Percentiles rank a stretch among this genome's conserved stretches.
phyloP scores from a whole-genome alignment of 2,113 vertebrate species.

The Procavia capensis region DNA sequence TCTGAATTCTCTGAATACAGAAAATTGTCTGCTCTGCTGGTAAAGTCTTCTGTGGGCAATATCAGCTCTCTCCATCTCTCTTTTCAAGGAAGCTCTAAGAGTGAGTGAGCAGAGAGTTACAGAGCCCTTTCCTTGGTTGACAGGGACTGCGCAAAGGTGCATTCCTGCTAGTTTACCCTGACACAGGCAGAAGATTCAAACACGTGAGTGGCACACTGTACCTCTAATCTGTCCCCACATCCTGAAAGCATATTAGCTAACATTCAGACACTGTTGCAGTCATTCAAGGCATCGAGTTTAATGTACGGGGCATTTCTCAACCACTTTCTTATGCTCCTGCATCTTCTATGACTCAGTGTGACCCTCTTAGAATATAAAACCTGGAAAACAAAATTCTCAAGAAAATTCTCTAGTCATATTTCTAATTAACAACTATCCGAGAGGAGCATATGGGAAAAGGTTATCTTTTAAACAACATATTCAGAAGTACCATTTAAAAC shows the following conservation, averaged over 20 bases:
- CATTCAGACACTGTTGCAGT: background rate
- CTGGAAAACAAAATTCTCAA: background rate
- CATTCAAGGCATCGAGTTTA: background rate
- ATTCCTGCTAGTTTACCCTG: background rate
- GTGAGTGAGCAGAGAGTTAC: background rate
- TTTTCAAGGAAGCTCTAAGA: background rate
- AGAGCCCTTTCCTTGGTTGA: background rate
- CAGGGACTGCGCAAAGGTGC: background rate
- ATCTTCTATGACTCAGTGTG: background rate
- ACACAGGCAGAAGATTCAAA: background rate
- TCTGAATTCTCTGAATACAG: background rate
- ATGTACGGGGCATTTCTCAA: background rate
- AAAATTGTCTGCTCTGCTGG: background rate
- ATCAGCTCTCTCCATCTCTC: background rate
- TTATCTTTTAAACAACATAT: background rate
- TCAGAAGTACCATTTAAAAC: conserved; percentile 16
- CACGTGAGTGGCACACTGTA: background rate
- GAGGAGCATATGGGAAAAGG: background rate
- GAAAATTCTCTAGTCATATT: background rate
- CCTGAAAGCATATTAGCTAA: background rate
- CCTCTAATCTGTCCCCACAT: background rate
- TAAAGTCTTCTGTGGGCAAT: background rate
- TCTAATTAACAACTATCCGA: background rate
- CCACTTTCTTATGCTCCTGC: background rate
- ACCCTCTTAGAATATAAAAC: background rate